Percentiles rank a stretch among this genome's conserved stretches.
Evolutionary conservation across 2,888 invertebrate species (phyloP).

Genomic region (Argyra leucocephala): DNA sequence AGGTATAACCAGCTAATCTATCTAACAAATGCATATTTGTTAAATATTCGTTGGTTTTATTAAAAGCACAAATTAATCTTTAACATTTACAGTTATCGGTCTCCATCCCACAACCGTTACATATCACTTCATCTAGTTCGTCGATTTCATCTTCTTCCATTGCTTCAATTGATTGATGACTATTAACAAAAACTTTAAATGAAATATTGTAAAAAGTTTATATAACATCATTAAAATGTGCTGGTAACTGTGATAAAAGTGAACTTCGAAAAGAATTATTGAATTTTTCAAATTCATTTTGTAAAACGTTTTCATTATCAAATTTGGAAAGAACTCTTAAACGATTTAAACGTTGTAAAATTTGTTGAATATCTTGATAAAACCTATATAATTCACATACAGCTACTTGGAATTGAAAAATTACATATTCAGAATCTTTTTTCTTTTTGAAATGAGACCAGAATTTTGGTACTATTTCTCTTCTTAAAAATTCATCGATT

Average conservation of each 20-base stretch:
- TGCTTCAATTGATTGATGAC: conserved; percentile 32
- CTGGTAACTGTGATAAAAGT: conserved; percentile 60
- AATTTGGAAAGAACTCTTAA: conserved; percentile 26
- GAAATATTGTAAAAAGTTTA: conserved; percentile 68
- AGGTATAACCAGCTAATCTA: conserved; percentile 71
- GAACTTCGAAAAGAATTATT: conserved; percentile 57
- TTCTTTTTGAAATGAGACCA: conserved; percentile 35
- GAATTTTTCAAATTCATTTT: conserved; percentile 37
- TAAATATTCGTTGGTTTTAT: conserved; percentile 67
- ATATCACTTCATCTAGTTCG: conserved; percentile 53
- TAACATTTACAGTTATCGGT: conserved; percentile 51
- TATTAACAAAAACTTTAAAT: conserved; percentile 57
- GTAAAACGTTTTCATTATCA: conserved; percentile 22
- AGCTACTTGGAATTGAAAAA: conserved; percentile 35
- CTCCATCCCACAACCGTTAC: conserved; percentile 64
- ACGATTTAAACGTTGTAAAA: conserved; percentile 27
- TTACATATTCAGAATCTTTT: conserved; percentile 23
- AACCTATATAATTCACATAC: conserved; percentile 33
- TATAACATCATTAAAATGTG: conserved; percentile 59
- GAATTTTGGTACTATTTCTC: conserved; percentile 35
- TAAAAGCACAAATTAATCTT: conserved; percentile 52
- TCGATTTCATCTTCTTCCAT: conserved; percentile 38
- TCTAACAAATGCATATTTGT: conserved; percentile 70
- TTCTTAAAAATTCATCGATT: conserved; percentile 32
- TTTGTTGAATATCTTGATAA: conserved; percentile 28